Evolutionary conservation across 2,888 invertebrate genomes (phyloP).

Genomic region (Acrobasis suavella): DNA sequence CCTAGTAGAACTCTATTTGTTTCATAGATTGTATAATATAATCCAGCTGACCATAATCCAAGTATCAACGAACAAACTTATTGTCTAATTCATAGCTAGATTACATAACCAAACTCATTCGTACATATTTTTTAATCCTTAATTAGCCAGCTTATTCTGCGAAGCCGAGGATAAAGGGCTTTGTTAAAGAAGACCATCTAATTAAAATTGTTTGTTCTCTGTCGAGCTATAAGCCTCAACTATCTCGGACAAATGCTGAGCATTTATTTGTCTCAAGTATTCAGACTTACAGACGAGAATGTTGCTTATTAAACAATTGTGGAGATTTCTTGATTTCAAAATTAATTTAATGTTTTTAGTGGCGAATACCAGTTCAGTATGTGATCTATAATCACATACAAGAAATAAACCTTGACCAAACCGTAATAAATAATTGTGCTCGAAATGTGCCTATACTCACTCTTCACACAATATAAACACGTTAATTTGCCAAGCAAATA

Average conservation of each 20-base stretch:
- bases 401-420: too few relatives aligned
- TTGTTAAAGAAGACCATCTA: slow-evolving; percentile 19
- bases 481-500: too few relatives aligned
- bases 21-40: too few relatives aligned
- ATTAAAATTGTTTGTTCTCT: slow-evolving; percentile 20
- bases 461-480: too few relatives aligned
- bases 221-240: slow-evolving; percentile 6
- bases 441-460: too few relatives aligned
- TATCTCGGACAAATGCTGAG: slow-evolving; percentile 5
- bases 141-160: slow-evolving; percentile 15
- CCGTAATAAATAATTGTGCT: too few relatives aligned
- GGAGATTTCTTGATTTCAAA: too few relatives aligned
- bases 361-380: too few relatives aligned
- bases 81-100: not conserved
- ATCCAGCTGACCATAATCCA: too few relatives aligned
- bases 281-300: not conserved
- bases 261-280: slow-evolving; percentile 9
- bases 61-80: not conserved
- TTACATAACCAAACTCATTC: slow-evolving; percentile 17
- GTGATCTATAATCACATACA: too few relatives aligned
- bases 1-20: too few relatives aligned
- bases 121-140: slow-evolving; percentile 10
- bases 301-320: not conserved
- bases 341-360: too few relatives aligned
- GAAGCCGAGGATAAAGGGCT: slow-evolving; percentile 7